A percentile compares a stretch with the other conserved stretches of the same genome.
phyloP scores from a whole-genome alignment of 2,888 invertebrate genomes.

The Hemicrepidius hirtus region DNA sequence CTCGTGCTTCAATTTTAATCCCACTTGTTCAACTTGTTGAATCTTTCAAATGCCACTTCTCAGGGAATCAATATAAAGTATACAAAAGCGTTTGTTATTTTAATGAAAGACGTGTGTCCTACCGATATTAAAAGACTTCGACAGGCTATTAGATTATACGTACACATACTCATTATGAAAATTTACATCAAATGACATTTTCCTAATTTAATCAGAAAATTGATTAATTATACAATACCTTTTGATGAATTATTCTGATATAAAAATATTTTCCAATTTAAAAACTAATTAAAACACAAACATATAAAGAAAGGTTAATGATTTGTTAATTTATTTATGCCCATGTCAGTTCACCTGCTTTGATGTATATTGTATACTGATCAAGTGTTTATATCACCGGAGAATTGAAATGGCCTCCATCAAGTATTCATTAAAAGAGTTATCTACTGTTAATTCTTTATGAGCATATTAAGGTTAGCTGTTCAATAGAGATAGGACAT shows the following conservation, averaged over 20 bases:
- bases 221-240: neutral
- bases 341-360: neutral
- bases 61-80: constrained; percentile 17
- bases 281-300: too few species aligned
- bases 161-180: neutral
- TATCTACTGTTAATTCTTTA: neutral
- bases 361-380: neutral
- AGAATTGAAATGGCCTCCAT: neutral
- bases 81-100: constrained; percentile 17
- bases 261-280: too few species aligned
- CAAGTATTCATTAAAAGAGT: constrained; percentile 5
- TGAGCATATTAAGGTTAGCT: neutral
- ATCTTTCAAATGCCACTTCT: constrained; percentile 27
- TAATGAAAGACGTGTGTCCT: constrained; percentile 15
- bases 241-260: too few species aligned
- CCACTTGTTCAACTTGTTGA: constrained; percentile 30
- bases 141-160: constrained; percentile 11
- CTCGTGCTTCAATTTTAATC: constrained; percentile 16
- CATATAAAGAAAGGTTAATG: neutral
- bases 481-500: neutral
- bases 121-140: neutral
- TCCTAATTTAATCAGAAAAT: neutral
- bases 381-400: neutral
- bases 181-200: neutral
- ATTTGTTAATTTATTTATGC: neutral